Evolutionary conservation across 2,888 invertebrate species (phyloP).

Genomic region (Thera britannica): DNA sequence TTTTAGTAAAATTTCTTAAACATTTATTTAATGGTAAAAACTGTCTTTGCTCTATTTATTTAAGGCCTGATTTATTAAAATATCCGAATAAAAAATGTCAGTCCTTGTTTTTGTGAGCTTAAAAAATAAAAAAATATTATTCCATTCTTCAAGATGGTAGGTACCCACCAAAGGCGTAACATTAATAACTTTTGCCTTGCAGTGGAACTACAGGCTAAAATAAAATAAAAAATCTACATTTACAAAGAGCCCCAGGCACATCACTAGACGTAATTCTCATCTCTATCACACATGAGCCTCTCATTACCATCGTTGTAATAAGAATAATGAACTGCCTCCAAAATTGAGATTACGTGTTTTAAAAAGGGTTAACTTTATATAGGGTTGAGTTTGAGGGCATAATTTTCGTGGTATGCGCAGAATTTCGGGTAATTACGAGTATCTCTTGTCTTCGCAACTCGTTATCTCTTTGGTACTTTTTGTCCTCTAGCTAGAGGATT

Average conservation of each 20-base stretch:
- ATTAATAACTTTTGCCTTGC: too few relatives aligned
- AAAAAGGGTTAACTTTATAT: conserved; percentile 1
- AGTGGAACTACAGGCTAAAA: too few relatives aligned
- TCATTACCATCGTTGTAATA: conserved; percentile 21
- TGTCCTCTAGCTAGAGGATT: background rate
- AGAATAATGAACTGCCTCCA: conserved; percentile 20
- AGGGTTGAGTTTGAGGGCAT: conserved; percentile 6
- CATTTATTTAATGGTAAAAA: too few relatives aligned
- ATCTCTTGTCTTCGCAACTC: background rate
- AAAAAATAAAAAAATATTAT: too few relatives aligned
- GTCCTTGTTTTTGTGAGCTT: too few relatives aligned
- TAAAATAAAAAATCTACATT: background rate
- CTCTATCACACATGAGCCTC: conserved; percentile 11
- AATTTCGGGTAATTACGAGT: conserved; percentile 7
- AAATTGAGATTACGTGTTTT: conserved; percentile 21
- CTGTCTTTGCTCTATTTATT: too few relatives aligned
- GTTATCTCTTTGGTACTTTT: background rate
- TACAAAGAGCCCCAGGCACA: background rate
- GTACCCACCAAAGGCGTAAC: too few relatives aligned
- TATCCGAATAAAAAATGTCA: too few relatives aligned
- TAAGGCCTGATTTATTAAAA: too few relatives aligned
- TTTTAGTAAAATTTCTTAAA: too few relatives aligned
- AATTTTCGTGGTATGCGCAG: conserved; percentile 1
- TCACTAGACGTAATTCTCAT: conserved; percentile 21
- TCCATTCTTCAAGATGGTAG: too few relatives aligned